A percentile compares a stretch with the other conserved stretches of the same genome.
Conservation (phyloP, 2,888 invertebrate genomes). For the Euplagia quadripunctaria region DNA sequence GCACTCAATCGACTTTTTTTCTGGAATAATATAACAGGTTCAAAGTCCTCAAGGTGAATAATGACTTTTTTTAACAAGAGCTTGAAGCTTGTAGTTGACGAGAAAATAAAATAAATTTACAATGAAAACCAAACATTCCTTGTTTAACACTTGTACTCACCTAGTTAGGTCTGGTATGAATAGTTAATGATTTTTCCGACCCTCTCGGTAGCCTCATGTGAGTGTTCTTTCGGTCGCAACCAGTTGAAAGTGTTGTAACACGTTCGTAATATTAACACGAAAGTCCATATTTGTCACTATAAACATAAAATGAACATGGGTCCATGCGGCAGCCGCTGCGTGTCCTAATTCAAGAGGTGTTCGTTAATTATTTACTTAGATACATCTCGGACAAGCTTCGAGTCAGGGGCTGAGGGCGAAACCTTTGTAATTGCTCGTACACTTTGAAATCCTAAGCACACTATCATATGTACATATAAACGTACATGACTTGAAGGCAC, state of each 20-base stretch:
- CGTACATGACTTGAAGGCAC: conserved; percentile 28
- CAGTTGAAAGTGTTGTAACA: conserved; percentile 49
- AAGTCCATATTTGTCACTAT: conserved; percentile 71
- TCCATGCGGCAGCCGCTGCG: conserved; percentile 55
- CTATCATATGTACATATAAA: conserved; percentile 36
- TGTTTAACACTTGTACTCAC: conserved; percentile 51
- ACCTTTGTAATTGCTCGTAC: conserved; percentile 72
- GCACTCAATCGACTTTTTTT: conserved; percentile 52
- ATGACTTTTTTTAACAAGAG: conserved; percentile 70
- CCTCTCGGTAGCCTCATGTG: conserved; percentile 49
- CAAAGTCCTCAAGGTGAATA: conserved; percentile 66
- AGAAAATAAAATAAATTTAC: conserved; percentile 71
- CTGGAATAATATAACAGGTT: conserved; percentile 56
- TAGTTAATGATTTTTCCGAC: conserved; percentile 64
- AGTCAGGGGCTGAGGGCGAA: conserved; percentile 54
- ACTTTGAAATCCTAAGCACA: conserved; percentile 64
- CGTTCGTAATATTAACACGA: conserved; percentile 56
- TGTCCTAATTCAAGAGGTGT: conserved; percentile 68
- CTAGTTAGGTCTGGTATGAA: conserved; percentile 59
- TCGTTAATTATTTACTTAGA: conserved; percentile 78
- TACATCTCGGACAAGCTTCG: conserved; percentile 64
- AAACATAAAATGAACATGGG: conserved; percentile 66
- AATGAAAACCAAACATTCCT: conserved; percentile 52
- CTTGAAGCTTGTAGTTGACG: conserved; percentile 71
- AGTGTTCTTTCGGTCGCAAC: conserved; percentile 44